A percentile compares a stretch with the other conserved stretches of the same genome.
phyloP scores from a whole-genome alignment of 2,888 invertebrate species.

The Ennomos quercinarius region DNA sequence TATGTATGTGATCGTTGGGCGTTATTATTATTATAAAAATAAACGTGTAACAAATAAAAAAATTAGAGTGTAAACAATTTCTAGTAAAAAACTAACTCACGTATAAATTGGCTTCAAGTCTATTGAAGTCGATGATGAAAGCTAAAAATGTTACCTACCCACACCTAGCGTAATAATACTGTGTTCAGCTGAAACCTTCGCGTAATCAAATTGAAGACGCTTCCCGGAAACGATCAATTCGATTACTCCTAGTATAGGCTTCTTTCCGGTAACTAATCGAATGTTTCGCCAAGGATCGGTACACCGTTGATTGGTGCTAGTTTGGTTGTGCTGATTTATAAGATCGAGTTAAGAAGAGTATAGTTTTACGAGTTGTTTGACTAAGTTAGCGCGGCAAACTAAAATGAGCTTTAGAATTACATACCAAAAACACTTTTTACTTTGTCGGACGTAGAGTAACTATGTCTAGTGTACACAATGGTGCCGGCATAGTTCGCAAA shows the following conservation, averaged over 20 bases:
- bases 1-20: too few relatives aligned
- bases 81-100: not conserved
- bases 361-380: too few relatives aligned
- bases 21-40: too few relatives aligned
- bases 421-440: too few relatives aligned
- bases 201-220: conserved; percentile 20
- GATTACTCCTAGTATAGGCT: conserved; percentile 30
- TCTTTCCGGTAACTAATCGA: conserved; percentile 47
- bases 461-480: too few relatives aligned
- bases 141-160: conserved; percentile 6
- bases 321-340: conserved; percentile 66
- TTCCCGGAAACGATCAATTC: conserved; percentile 31
- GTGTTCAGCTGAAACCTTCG: conserved; percentile 14
- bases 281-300: conserved; percentile 50
- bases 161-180: conserved; percentile 5
- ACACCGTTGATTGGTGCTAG: conserved; percentile 61
- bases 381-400: too few relatives aligned
- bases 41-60: too few relatives aligned
- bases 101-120: not conserved
- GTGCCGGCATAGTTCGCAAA: too few relatives aligned
- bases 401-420: too few relatives aligned
- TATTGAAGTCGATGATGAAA: conserved; percentile 2
- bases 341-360: not conserved
- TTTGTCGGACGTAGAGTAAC: too few relatives aligned
- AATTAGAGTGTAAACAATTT: too few relatives aligned